A percentile compares a stretch with the other conserved stretches of the same genome.
phyloP scores from a whole-genome alignment of 2,888 invertebrate species.

The Aphodius granarius region DNA sequence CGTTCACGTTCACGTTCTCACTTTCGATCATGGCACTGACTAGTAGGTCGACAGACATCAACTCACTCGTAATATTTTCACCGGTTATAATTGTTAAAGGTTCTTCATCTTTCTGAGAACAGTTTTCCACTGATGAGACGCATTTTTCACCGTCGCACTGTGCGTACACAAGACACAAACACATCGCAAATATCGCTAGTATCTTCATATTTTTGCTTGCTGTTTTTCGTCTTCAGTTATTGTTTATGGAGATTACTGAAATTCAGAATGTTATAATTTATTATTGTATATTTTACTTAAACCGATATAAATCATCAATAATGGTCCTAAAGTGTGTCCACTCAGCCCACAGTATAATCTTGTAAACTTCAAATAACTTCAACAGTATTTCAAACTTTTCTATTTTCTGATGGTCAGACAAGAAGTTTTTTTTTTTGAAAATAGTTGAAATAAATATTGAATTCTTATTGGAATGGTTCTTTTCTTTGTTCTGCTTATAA shows the following conservation, averaged over 20 bases:
- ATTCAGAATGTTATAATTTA: not conserved
- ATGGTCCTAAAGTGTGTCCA: too few relatives aligned
- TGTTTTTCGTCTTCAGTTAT: not conserved
- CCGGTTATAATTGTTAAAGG: not conserved
- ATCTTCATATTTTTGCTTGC: not conserved
- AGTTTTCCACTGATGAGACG: not conserved
- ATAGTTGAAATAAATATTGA: too few relatives aligned
- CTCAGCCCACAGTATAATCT: too few relatives aligned
- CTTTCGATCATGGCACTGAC: slow-evolving; percentile 14
- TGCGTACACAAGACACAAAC: not conserved
- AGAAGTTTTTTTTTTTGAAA: too few relatives aligned
- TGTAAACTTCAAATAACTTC: too few relatives aligned
- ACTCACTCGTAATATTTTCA: not conserved
- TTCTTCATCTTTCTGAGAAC: not conserved
- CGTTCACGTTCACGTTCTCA: slow-evolving; percentile 19
- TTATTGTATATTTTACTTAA: too few relatives aligned
- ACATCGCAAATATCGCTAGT: not conserved
- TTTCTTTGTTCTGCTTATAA: too few relatives aligned
- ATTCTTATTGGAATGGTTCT: too few relatives aligned
- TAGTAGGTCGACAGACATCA: not conserved
- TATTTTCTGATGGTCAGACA: too few relatives aligned
- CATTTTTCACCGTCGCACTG: not conserved
- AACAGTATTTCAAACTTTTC: too few relatives aligned
- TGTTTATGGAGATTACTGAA: not conserved
- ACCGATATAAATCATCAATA: too few relatives aligned